Base-by-base conservation (phyloP, 2,888 invertebrate species). In the Volucella zonaria region DNA sequence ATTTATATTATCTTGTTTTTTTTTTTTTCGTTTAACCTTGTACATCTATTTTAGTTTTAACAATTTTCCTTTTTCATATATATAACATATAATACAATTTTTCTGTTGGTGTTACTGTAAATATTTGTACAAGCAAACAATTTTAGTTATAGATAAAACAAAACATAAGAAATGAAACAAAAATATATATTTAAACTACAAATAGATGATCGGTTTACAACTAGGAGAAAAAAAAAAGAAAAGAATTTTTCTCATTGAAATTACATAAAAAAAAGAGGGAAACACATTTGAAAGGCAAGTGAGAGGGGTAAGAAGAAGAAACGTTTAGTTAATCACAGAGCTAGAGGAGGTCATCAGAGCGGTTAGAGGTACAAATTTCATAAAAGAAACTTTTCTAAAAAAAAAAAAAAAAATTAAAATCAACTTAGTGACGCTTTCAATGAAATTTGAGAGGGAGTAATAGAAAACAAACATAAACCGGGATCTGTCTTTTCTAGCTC, bases 41-140 rank as follows among this genome's bases (percentile, higher is more conserved):
- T 56, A 51, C 52, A 12, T n/a, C 70, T 66, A n/a, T 14, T 70
- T 62, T 78, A 10, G n/a, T 45, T 40, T 51, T 61, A 47, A 61
- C 51, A 79, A 47, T 68, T 77, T 73, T 75, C 31, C 12, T 61
- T 80, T 59, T 73, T 68, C 49, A 66, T 76, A 68, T 75, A 75
- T 61, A 56, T 75, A 49, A 58, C 18, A 23, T 23, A 23, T 23
- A 23, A 23, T 23, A 23, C 18, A 64, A 61, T 70, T 66, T 67
- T 12, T 49, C 18, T 11, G 88, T 88, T 88, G 87, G 88, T 88
- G 89, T 90, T 89, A 88, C 75, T 89, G 90, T 91, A 91, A 89
- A 91, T 91, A 91, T 89, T 89, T 88, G 87, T 88, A 88, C 79
- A 88, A 88, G 87, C 87, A 88, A 87, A 86, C 82, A 71, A 64